Base-by-base conservation (phyloP, 2,797 vertebrate species). In the Falco columbarius region DNA sequence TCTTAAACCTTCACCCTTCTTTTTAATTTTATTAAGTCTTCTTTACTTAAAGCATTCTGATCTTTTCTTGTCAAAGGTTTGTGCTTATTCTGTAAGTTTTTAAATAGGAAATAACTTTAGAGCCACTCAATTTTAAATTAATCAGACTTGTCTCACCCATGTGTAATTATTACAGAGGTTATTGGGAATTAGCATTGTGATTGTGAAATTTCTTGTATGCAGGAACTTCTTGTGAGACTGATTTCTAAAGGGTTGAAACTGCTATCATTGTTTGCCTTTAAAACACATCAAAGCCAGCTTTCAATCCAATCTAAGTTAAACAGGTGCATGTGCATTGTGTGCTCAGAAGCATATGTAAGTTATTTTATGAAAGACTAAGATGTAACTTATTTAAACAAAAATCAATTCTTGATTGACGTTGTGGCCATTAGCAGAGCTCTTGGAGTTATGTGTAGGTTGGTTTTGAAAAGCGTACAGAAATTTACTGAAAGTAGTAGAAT, bases 401-500 rank as follows among this genome's bases (percentile, higher is more conserved):
- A 20, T 22, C 8, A 80, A 1, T 55, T 93, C 27, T 76, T 0
- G 0, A 4, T n/a, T 68, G 26, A 22, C 54, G 13, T 19, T 22
- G 6, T 26, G 23, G 23, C 36, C 51, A 6, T 58, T 81, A 88
- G 20, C 14, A 21, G 70, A 89, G n/a, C 34, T 90, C 21, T 56
- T 79, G 40, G 23, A 46, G 4, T 56, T 81, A 42, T 4, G 8
- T 36, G 52, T 42, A 23, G 6, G 3, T 40, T 81, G 34, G 4
- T 74, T 81, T 86, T 66, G 34, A 74, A 74, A 54, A 42, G 13
- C 21, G 12, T n/a, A 4, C 17, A 34, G n/a, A 34, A 32, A 56
- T 85, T 72, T 72, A 56, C 72, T 88, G 21, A 6, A 36, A 5
- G 2, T 44, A 58, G 22, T 58, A 26, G 42, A 82, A 49, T 36